Evolutionary conservation across 2,113 vertebrate genomes (phyloP), one percentile per base, ranked within the genome.

Genomic region (Salvelinus sp.): DNA sequence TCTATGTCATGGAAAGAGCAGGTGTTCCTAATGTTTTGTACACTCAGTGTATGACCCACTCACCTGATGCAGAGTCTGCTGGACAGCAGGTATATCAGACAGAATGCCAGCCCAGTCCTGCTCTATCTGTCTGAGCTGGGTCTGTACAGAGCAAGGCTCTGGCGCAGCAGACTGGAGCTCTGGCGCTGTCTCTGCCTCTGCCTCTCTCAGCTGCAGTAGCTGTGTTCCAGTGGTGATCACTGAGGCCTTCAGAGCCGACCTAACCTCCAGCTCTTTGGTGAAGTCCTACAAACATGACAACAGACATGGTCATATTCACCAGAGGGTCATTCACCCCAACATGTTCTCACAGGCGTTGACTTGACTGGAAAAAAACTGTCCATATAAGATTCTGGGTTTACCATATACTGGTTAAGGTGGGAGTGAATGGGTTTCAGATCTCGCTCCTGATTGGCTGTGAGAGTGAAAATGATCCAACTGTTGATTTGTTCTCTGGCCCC

Each of bases 31-130:
- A 44, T 44, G 38, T 44, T 44, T 44, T 12, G 38, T 44, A 10
- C 9, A 44, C 38, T 44, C 38, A 44, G 22, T n/a, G 20, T n/a
- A 27, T 54, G 38, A 38, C 68, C 2, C 38, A 71, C 76, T 85
- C 60, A 96, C 97, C 94, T 96, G 91, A 70, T 97, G 95, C 71
- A 98, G 91, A 57, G 91, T 90, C 63, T 94, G 94, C 85, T 95
- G 95, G 80, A 95, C 80, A 16, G 76, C 70, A 9, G 94, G 93
- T 5, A 96, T 83, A 0, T 93, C 87, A 0, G 84, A 77, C 62
- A 88, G 83, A 76, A 98, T 88, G 70, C 91, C 18, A 23, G 91
- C 90, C 97, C 97, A 99, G 50, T 91, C 91, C 75, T 92, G 90
- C 78, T 98, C 95, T 9, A 93, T 84, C 60, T 93, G 93, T 57